Evolutionary conservation across 2,113 vertebrate genomes (phyloP), one percentile per base, ranked within the genome.

Genomic region (Heterocephalus glaber): DNA sequence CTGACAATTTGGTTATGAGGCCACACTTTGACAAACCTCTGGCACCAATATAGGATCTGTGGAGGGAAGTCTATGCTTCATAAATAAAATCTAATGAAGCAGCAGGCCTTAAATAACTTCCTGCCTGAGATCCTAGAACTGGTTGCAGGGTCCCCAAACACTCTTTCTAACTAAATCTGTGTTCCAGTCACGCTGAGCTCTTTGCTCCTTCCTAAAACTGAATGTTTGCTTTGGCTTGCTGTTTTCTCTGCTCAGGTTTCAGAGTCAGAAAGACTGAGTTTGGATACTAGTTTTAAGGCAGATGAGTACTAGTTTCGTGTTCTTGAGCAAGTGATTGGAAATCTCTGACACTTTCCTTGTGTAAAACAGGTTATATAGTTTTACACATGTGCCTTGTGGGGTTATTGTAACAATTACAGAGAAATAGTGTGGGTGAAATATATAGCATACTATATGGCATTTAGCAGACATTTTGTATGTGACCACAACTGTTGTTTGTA

Each of bases 401-500:
- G 41, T 60, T 77, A 81, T 66, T 77, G 9, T 22, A 92, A 77
- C 30, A 90, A 72, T 85, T 92, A 80, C 3, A 89, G 68, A 93
- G 66, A 94, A 92, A 82, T 68, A 68, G 12, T 22, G 58, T 88
- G 28, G 93, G 28, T n/a, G 68, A 89, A 93, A 70, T 44, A 49
- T 26, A 38, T 28, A 79, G 35, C 56, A 52, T 24, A 9, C 26
- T n/a, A 17, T 0, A 16, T 22, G 83, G 54, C 81, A 81, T 20
- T 76, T 93, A 77, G 63, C 47, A 74, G 30, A 60, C 19, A 86
- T 89, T 95, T 54, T 38, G 47, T 24, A 66, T 14, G 26, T 13
- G 54, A 65, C 90, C 14, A 58, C 44, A 82, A 44, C 47, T 72
- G 2, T 52, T 38, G 11, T 61, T 79, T 77, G 5, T 44, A 17